phyloP scores from a whole-genome alignment of 2,888 invertebrate genomes.

The Hecatera dysodea region DNA sequence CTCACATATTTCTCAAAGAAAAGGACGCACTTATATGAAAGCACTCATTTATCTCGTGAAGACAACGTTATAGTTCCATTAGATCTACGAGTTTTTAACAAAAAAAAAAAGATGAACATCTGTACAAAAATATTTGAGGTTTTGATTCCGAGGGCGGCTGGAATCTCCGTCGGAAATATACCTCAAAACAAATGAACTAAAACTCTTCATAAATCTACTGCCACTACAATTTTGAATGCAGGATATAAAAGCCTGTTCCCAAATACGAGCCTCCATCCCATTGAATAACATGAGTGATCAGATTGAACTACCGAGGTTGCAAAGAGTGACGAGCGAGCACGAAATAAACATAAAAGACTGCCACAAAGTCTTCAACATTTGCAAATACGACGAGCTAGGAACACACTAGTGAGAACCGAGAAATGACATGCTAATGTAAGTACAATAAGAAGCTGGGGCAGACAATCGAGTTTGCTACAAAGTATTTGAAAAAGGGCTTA shows the following conservation, averaged over 20 bases:
- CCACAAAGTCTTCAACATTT: constrained; percentile 43
- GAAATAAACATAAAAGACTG: constrained; percentile 14
- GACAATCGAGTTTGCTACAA: background rate
- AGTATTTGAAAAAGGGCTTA: background rate
- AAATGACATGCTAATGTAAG: constrained; percentile 6
- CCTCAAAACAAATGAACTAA: background rate
- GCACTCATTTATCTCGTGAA: constrained; percentile 46
- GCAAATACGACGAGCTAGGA: constrained; percentile 25
- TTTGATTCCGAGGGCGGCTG: background rate
- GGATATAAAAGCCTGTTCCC: constrained; percentile 46
- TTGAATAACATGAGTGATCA: constrained; percentile 38
- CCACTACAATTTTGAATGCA: constrained; percentile 19
- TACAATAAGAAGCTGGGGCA: background rate
- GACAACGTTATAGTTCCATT: constrained; percentile 11
- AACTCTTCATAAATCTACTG: constrained; percentile 11
- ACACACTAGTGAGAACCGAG: constrained; percentile 22
- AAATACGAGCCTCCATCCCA: constrained; percentile 32
- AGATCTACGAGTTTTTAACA: background rate
- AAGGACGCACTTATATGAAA: constrained; percentile 35
- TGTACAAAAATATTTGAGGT: background rate
- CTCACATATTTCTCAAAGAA: constrained; percentile 22
- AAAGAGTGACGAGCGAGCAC: constrained; percentile 20
- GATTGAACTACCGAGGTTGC: constrained; percentile 10
- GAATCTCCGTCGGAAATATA: constrained; percentile 1
- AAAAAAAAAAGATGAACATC: background rate